phyloP scores from a whole-genome alignment of 2,113 vertebrate genomes.

The Brienomyrus longianalis region DNA sequence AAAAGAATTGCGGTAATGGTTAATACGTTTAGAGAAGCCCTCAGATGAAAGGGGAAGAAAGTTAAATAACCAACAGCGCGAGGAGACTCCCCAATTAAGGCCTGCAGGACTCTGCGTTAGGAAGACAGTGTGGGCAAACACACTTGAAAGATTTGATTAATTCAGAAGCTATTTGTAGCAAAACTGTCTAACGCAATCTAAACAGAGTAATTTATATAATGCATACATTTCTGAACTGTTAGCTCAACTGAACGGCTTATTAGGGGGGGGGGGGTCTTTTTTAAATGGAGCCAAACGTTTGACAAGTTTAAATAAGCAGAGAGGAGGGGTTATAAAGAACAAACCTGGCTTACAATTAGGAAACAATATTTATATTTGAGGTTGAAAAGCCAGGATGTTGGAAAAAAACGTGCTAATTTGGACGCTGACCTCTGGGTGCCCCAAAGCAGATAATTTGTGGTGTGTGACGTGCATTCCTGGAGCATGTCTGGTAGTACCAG shows the following conservation, averaged over 20 bases:
- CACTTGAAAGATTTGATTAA: slow-evolving; percentile 6
- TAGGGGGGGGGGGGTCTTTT: slow-evolving; percentile 38
- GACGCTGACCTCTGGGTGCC: slow-evolving; percentile 72
- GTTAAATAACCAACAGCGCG: neutral
- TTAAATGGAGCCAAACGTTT: slow-evolving; percentile 47
- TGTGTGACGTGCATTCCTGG: slow-evolving; percentile 70
- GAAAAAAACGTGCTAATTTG: slow-evolving; percentile 75
- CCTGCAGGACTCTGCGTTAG: neutral
- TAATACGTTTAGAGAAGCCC: neutral
- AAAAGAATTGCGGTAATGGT: neutral
- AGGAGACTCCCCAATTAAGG: neutral
- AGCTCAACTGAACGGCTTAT: slow-evolving; percentile 46
- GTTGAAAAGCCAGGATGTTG: slow-evolving; percentile 74
- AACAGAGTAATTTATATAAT: slow-evolving; percentile 51
- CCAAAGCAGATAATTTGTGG: slow-evolving; percentile 77
- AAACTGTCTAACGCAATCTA: slow-evolving; percentile 42
- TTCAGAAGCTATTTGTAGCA: slow-evolving; percentile 22
- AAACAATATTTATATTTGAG: slow-evolving; percentile 80
- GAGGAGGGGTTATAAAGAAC: slow-evolving; percentile 59
- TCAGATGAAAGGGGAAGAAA: neutral
- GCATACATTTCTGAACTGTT: slow-evolving; percentile 48
- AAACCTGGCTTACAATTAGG: slow-evolving; percentile 72
- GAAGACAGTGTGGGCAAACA: slow-evolving; percentile 11
- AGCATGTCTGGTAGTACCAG: slow-evolving; percentile 70
- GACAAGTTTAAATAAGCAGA: slow-evolving; percentile 73